Base-by-base conservation (phyloP, 2,113 vertebrate genomes). In the Lota lota region DNA sequence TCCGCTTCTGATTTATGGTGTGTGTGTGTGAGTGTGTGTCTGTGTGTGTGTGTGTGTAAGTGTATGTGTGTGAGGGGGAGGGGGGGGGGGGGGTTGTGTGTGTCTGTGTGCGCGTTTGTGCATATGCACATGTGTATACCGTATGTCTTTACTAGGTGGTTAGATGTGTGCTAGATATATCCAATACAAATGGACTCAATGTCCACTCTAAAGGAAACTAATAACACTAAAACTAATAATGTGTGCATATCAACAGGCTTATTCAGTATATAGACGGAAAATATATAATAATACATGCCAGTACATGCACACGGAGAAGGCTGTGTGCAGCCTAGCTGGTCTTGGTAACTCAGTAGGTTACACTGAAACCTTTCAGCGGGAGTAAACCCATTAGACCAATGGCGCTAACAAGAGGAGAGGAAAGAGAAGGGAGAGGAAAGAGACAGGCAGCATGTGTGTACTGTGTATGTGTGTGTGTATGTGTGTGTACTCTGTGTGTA, bases 341-440 rank as follows among this genome's bases (percentile, higher is more conserved):
- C 68, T 66, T 57, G 17, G 33, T 69, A 66, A 68, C 67, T 74
- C 79, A 74, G 74, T 74, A 83, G 76, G 80, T 79, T 81, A 83
- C 75, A 76, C 69, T 67, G 76, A 80, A 85, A 79, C 69, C 81
- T 86, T 82, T 86, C 73, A 80, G 47, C 36, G 10, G 74, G 80
- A 88, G 85, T 86, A 85, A 87, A 80, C 70, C 77, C 78, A 73
- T 71, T 47, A 66, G 60, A 79, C 67, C 63, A 33, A 65, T 66
- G 61, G 69, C 28, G 47, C 75, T 68, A 70, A 84, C 75, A 71
- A 64, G 56, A 75, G 51, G 12, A 68, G 22, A 62, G n/a, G 3
- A 15, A 22, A 1, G 40, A 47, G 40, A 8, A 18, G 6, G 21
- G 67, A 36, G 58, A 22, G 11, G 12, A 15, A 50, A 59, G 56